Percentiles rank a stretch among this genome's conserved stretches.
phyloP scores from a whole-genome alignment of 2,888 invertebrate species.

The Busseola fusca region DNA sequence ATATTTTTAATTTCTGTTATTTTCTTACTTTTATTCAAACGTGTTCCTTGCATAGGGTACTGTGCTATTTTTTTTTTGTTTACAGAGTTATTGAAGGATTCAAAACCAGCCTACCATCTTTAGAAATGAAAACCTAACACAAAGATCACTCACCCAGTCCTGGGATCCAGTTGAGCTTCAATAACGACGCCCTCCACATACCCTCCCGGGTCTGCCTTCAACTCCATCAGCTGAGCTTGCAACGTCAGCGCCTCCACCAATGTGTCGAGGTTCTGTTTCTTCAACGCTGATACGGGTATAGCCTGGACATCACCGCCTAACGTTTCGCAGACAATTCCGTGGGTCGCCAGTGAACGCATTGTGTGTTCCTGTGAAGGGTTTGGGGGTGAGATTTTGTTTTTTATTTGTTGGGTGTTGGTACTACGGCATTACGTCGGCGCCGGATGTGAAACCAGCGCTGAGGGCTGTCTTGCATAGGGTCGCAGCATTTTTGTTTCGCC shows the following conservation, averaged over 20 bases:
- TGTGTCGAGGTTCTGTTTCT: slow-evolving; percentile 92
- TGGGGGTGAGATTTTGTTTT: background rate
- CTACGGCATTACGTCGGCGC: no score
- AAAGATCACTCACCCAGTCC: slow-evolving; percentile 44
- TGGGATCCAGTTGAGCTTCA: slow-evolving; percentile 91
- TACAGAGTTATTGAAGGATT: background rate
- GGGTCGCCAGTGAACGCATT: slow-evolving; percentile 92
- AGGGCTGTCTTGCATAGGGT: no score
- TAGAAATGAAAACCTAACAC: background rate
- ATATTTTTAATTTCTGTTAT: background rate
- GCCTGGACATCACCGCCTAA: slow-evolving; percentile 97
- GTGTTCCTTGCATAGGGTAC: no score
- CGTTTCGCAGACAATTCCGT: slow-evolving; percentile 95
- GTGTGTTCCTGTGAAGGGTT: slow-evolving; percentile 90
- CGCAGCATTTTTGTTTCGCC: no score
- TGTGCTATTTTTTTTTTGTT: no score
- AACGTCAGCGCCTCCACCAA: slow-evolving; percentile 95
- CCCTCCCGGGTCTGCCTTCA: slow-evolving; percentile 95
- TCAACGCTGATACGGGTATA: slow-evolving; percentile 97
- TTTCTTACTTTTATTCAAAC: background rate
- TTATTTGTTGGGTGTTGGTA: background rate
- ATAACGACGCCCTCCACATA: slow-evolving; percentile 96
- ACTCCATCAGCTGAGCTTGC: slow-evolving; percentile 96
- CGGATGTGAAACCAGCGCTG: no score
- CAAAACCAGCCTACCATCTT: background rate